These are phyloP conservation scores for Rhopalosiphum nymphaeae DNA, from an alignment of 2,888 invertebrate species.

Conservation along the genomic window DNA sequence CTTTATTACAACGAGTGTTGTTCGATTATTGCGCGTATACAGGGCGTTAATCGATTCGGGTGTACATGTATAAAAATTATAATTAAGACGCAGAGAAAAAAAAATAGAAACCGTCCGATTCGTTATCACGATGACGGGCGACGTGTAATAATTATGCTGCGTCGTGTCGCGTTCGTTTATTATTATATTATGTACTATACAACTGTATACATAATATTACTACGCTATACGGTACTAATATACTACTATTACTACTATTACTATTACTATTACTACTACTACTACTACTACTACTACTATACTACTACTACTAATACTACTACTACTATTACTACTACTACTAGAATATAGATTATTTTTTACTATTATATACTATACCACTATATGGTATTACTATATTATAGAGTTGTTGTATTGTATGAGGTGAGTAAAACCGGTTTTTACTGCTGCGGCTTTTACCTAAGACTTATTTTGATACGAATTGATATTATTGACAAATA, in stretches of 20 bases:
- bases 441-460: background rate
- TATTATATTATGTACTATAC: background rate
- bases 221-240: background rate
- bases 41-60: conserved; percentile 24
- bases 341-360: background rate
- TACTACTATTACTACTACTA: background rate
- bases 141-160: conserved; percentile 20
- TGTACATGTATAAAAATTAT: background rate
- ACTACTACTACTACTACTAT: background rate
- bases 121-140: background rate
- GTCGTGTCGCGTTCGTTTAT: conserved; percentile 35
- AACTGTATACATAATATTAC: background rate
- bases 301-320: background rate
- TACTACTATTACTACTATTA: conserved; percentile 5
- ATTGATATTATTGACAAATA: background rate
- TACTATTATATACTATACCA: background rate
- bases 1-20: background rate
- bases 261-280: background rate
- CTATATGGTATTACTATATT: background rate
- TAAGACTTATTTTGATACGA: background rate
- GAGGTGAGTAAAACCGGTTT: background rate
- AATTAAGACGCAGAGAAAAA: background rate
- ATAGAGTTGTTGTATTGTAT: background rate
- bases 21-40: background rate
- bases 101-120: conserved; percentile 39